Percentiles rank a stretch among this genome's conserved stretches.
Evolutionary conservation across 2,113 vertebrate genomes (phyloP).

Genomic region (Malaclemys terrapin): DNA sequence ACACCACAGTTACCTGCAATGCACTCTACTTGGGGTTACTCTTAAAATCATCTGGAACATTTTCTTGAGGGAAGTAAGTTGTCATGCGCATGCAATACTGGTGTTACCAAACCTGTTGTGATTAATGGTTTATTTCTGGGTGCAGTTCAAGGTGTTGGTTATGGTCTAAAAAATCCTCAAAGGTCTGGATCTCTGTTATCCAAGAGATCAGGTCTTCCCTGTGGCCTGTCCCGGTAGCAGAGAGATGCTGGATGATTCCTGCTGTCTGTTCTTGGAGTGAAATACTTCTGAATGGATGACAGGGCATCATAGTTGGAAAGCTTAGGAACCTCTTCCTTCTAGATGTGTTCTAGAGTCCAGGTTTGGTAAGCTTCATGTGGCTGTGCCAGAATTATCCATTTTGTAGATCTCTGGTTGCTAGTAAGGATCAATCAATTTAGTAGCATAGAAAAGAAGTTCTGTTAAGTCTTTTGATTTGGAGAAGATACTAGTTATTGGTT

Average conservation of each 20-base stretch:
- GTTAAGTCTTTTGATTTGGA: neutral
- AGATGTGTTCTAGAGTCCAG: conserved; percentile 29
- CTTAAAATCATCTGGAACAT: neutral
- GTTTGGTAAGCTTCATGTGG: conserved; percentile 32
- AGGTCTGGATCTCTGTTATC: neutral
- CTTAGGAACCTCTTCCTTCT: conserved; percentile 29
- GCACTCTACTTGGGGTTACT: neutral
- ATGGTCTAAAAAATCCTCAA: neutral
- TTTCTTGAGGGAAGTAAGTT: neutral
- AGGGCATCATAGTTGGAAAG: conserved; percentile 1
- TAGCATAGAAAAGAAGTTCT: neutral
- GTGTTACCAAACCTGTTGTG: neutral
- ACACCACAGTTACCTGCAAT: neutral
- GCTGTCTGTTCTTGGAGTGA: neutral
- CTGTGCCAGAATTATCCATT: neutral
- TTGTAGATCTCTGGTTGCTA: neutral
- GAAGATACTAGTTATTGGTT: neutral
- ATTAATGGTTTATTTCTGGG: neutral
- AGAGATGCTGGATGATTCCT: neutral
- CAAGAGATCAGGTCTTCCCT: neutral
- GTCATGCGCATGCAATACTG: rapidly evolving
- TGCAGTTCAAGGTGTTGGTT: neutral
- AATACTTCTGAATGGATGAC: neutral
- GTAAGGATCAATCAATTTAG: neutral
- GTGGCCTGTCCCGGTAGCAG: neutral